Percentiles rank a stretch among this genome's conserved stretches.
Conservation (phyloP, 2,797 vertebrate genomes). For the Myotis myotis region DNA sequence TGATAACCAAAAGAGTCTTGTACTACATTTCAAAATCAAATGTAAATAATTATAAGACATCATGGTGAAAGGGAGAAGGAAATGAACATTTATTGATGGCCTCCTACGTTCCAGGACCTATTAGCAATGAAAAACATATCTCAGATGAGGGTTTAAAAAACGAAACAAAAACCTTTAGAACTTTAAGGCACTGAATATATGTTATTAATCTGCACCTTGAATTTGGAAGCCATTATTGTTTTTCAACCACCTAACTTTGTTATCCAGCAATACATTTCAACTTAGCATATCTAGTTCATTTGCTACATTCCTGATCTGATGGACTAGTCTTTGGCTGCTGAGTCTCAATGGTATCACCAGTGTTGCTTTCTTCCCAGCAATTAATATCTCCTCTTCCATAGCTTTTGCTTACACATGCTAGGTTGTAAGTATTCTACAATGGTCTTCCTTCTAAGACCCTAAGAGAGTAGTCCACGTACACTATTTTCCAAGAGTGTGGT, state of each 20-base stretch:
- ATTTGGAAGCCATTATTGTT: not conserved
- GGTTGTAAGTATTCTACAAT: not conserved
- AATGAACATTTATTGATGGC: not conserved
- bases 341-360: not conserved
- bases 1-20: not conserved
- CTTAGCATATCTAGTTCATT: not conserved
- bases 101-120: not conserved
- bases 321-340: not conserved
- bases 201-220: not conserved
- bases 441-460: not conserved
- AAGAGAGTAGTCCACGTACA: too few species aligned
- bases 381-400: not conserved
- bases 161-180: not conserved
- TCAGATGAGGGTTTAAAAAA: not conserved
- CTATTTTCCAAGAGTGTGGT: not conserved
- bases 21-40: constrained; percentile 13
- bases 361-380: not conserved
- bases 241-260: not conserved
- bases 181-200: not conserved
- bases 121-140: not conserved
- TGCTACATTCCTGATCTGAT: not conserved
- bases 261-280: not conserved
- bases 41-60: not conserved
- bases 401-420: not conserved
- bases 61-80: not conserved